Percentiles rank a stretch among this genome's conserved stretches.
These are phyloP conservation scores for Porphyrio hochstetteri DNA, from an alignment of 2,113 vertebrate species.

Conservation along the genomic window DNA sequence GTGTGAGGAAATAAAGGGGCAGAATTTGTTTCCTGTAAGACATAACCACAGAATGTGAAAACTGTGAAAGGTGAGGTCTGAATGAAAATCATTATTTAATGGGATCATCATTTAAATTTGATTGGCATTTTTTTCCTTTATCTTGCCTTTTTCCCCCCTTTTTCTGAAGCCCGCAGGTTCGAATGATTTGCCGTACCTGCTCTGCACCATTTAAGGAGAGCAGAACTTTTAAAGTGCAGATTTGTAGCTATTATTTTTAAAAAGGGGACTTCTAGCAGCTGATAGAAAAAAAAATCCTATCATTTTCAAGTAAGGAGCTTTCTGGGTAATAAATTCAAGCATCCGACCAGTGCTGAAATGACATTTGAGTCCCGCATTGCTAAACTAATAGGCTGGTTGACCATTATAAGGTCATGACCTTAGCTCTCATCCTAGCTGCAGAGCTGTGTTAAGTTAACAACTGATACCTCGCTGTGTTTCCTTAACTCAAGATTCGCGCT, in stretches of 20 bases:
- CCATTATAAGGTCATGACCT: constrained; percentile 69
- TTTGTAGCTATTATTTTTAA: constrained; percentile 57
- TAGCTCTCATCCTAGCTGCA: constrained; percentile 52
- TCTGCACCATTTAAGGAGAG: neutral
- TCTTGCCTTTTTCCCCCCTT: neutral
- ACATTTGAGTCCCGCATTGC: constrained; percentile 27
- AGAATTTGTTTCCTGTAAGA: constrained; percentile 28
- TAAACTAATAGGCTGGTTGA: constrained; percentile 76
- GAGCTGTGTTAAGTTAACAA: constrained; percentile 62
- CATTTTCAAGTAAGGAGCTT: constrained; percentile 67
- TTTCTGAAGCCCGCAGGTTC: constrained; percentile 36
- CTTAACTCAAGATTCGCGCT: neutral
- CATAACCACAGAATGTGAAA: constrained; percentile 11
- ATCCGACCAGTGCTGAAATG: neutral
- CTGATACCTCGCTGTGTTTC: constrained; percentile 19
- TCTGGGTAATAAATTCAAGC: constrained; percentile 67
- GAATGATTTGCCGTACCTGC: constrained; percentile 33
- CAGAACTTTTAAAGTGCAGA: constrained; percentile 53
- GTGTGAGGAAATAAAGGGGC: neutral
- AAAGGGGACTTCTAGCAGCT: constrained; percentile 58
- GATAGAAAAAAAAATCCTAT: constrained; percentile 54
- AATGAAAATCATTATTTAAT: constrained; percentile 78
- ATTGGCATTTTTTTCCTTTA: constrained; percentile 62
- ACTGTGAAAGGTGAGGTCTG: neutral
- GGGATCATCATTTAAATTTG: constrained; percentile 73